A percentile compares a stretch with the other conserved stretches of the same genome.
Conservation (phyloP, 2,888 invertebrate species). For the Syritta pipiens region DNA sequence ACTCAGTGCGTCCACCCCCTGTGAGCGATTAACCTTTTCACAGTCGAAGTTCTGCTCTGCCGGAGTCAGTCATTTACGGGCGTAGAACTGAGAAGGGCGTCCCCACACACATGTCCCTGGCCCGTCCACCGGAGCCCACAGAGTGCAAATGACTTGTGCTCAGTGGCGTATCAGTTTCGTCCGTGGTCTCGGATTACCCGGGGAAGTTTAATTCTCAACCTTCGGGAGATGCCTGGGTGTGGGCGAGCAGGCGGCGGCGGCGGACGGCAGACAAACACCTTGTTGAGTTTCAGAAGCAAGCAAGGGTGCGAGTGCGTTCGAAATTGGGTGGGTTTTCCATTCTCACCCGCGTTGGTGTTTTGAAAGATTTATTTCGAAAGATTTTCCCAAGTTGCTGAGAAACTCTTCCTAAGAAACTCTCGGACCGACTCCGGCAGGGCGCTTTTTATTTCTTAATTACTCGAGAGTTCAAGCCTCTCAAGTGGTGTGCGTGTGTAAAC, state of each 20-base stretch:
- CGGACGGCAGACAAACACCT: too few relatives aligned
- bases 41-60: conserved; percentile 29
- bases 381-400: conserved; percentile 46
- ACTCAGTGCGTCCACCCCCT: conserved; percentile 41
- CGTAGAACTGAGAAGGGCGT: conserved; percentile 38
- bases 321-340: not conserved
- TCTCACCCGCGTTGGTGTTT: conserved; percentile 9
- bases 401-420: conserved; percentile 7
- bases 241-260: too few relatives aligned
- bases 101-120: conserved; percentile 4
- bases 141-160: conserved; percentile 63
- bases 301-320: conserved; percentile 4
- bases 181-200: conserved; percentile 54
- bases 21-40: conserved; percentile 62
- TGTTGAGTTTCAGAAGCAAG: conserved; percentile 16
- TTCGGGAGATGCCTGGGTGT: conserved; percentile 23
- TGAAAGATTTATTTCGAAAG: conserved; percentile 52
- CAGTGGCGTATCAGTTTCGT: conserved; percentile 63
- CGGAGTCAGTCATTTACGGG: conserved; percentile 32
- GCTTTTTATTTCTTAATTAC: conserved; percentile 52
- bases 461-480: conserved; percentile 27
- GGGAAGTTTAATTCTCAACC: conserved; percentile 46
- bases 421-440: not conserved
- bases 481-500: not conserved
- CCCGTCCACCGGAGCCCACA: not conserved